Percentiles rank a stretch among this genome's conserved stretches.
Conservation (phyloP, 2,888 invertebrate species). For the Synanthedon tipuliformis region DNA sequence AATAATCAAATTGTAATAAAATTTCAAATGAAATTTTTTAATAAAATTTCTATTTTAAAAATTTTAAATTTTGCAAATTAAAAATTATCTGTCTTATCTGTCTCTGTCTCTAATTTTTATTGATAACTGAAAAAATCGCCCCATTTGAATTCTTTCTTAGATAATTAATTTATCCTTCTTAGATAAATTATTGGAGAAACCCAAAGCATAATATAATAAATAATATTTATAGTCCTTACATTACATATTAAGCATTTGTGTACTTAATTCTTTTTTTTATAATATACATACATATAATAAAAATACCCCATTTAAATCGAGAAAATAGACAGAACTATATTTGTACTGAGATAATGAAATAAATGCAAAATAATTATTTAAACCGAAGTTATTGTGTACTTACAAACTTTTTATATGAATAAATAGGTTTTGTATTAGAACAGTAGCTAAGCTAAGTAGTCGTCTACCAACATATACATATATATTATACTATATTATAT, state of each 20-base stretch:
- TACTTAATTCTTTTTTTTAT: neutral
- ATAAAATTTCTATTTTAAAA: too few species aligned
- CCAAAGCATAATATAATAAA: slow-evolving; percentile 10
- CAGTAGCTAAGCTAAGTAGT: slow-evolving; percentile 29
- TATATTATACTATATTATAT: slow-evolving; percentile 3
- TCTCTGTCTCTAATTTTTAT: too few species aligned
- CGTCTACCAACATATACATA: slow-evolving; percentile 22
- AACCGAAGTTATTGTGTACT: slow-evolving; percentile 1
- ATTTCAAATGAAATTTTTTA: too few species aligned
- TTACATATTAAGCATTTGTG: neutral
- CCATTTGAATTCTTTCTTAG: too few species aligned
- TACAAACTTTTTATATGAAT: slow-evolving; percentile 37
- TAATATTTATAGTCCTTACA: slow-evolving; percentile 5
- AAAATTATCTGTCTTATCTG: too few species aligned
- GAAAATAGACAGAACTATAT: neutral
- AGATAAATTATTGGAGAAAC: neutral
- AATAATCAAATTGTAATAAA: too few species aligned
- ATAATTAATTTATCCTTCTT: too few species aligned
- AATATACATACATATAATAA: neutral
- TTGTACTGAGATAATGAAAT: neutral
- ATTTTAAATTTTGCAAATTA: too few species aligned
- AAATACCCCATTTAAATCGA: neutral
- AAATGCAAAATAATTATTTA: neutral
- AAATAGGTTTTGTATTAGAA: slow-evolving; percentile 47
- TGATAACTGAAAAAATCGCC: too few species aligned